Percentiles rank a stretch among this genome's conserved stretches.
Evolutionary conservation across 1,140 invertebrate genomes (phyloP).

Genomic region (Sitobion miscanthi): DNA sequence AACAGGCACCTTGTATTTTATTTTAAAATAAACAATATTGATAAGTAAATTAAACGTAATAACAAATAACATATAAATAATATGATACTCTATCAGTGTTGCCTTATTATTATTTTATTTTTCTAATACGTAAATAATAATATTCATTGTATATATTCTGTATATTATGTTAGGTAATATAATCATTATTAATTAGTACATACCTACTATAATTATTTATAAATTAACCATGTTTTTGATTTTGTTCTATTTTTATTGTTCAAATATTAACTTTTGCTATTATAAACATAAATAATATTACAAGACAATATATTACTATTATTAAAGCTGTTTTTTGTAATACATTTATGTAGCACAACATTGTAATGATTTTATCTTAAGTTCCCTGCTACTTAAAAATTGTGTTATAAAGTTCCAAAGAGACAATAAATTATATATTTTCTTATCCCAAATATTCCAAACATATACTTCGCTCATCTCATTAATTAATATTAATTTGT

Average conservation of each 20-base stretch:
- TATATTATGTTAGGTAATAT: background rate
- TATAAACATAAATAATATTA: conserved; percentile 24
- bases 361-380: background rate
- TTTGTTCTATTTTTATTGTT: background rate
- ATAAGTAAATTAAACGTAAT: too few species aligned
- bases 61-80: background rate
- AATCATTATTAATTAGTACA: background rate
- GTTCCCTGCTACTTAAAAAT: background rate
- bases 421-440: background rate
- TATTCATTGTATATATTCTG: background rate
- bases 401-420: background rate
- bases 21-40: conserved; percentile 7
- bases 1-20: background rate
- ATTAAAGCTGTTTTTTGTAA: background rate
- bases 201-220: background rate
- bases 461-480: background rate
- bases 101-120: background rate
- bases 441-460: background rate
- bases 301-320: conserved; percentile 12
- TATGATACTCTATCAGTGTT: background rate
- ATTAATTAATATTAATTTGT: background rate
- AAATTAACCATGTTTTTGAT: background rate
- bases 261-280: background rate
- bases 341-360: background rate
- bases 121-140: background rate